Conservation (phyloP, 2,113 vertebrate genomes). For the Glaucidium brasilianum region DNA sequence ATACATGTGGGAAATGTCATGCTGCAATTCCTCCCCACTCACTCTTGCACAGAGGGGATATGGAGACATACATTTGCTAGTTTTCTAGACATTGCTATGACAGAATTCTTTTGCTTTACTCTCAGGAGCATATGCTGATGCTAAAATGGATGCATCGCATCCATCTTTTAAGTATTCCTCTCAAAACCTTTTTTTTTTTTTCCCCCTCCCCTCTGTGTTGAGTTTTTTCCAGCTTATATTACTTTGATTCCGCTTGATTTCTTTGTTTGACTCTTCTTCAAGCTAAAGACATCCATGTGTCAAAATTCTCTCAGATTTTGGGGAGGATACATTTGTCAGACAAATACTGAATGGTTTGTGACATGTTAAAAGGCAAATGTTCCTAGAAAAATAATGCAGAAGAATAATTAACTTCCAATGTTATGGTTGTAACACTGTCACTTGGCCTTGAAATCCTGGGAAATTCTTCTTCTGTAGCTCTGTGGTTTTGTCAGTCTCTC, state of each 20-base stretch:
- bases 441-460: neutral
- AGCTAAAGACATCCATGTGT: neutral
- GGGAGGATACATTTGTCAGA: neutral
- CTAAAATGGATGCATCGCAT: neutral
- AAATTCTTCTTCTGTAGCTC: neutral
- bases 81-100: neutral
- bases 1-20: accelerated
- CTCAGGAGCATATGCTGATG: neutral
- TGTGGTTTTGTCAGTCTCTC: neutral
- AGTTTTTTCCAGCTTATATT: neutral
- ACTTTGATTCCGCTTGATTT: neutral
- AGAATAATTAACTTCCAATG: neutral
- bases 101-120: neutral
- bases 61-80: neutral
- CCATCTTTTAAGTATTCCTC: neutral
- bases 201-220: neutral
- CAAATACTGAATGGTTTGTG: neutral
- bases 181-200: neutral
- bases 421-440: neutral
- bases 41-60: neutral
- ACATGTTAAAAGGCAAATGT: neutral
- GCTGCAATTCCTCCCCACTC: neutral
- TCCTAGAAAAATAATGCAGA: neutral
- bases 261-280: neutral
- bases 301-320: neutral